These are phyloP conservation scores for Pristionchus pacificus DNA, from an alignment of 1,140 invertebrate species.

Conservation along the genomic window DNA sequence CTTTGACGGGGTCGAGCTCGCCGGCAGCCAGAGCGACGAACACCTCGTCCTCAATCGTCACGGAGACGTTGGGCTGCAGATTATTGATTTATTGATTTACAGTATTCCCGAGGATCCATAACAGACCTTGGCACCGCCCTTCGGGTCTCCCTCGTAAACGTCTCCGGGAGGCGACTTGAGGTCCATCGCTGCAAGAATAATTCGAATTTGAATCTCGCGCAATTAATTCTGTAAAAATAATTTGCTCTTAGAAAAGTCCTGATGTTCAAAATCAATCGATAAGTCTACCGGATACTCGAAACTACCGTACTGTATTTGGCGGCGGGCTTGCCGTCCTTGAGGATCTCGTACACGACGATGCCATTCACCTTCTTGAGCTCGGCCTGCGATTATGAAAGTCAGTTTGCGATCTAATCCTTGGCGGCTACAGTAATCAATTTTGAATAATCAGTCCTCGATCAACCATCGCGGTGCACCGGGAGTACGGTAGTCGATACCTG, in stretches of 20 bases:
- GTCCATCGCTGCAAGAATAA: slow-evolving; percentile 71
- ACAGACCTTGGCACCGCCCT: no score
- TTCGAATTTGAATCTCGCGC: no score
- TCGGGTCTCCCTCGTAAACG: slow-evolving; percentile 74
- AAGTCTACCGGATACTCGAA: background rate
- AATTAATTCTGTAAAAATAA: no score
- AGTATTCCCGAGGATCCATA: no score
- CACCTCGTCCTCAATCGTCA: slow-evolving; percentile 78
- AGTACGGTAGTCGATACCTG: background rate
- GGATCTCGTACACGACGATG: background rate
- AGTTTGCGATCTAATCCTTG: no score
- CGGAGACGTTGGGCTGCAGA: slow-evolving; percentile 74
- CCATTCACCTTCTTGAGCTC: background rate
- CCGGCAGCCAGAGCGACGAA: slow-evolving; percentile 76
- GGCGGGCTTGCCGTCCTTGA: background rate
- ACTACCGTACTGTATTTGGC: background rate
- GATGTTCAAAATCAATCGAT: no score
- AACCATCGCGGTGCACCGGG: no score
- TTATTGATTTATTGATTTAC: no score
- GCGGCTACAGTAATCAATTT: no score
- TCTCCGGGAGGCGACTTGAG: slow-evolving; percentile 69
- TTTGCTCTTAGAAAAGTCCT: no score
- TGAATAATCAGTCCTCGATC: no score
- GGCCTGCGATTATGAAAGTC: background rate
- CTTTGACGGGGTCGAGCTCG: slow-evolving; percentile 78